These are phyloP conservation scores for Clarias laeviceps DNA, from an alignment of 2,797 vertebrate genomes.

Conservation along the genomic window DNA sequence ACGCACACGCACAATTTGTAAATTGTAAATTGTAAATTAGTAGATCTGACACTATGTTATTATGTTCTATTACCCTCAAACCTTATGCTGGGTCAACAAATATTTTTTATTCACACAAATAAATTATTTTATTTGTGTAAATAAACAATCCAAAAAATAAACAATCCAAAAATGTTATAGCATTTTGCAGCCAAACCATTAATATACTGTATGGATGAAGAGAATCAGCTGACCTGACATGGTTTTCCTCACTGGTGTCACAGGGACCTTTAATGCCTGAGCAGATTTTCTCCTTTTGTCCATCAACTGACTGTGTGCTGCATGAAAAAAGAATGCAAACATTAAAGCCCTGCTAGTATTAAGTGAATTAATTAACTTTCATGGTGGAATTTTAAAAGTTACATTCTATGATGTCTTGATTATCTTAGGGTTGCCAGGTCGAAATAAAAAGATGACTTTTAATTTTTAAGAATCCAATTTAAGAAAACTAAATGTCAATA, in stretches of 20 bases:
- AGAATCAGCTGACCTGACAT: neutral
- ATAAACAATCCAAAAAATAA: too few relatives aligned
- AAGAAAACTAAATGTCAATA: neutral
- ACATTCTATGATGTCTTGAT: neutral
- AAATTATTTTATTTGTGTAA: too few relatives aligned
- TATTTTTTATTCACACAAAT: too few relatives aligned
- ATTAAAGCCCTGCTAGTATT: neutral
- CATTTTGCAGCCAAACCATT: neutral
- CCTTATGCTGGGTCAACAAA: too few relatives aligned
- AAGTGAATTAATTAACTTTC: neutral
- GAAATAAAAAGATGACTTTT: neutral
- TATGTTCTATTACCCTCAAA: too few relatives aligned
- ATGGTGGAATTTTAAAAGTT: neutral
- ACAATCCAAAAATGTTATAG: neutral
- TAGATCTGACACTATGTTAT: too few relatives aligned
- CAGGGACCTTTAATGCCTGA: neutral
- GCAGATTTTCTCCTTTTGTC: neutral
- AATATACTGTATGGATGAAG: neutral
- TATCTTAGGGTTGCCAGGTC: neutral
- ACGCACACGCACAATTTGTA: too few relatives aligned
- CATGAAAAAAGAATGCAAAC: neutral
- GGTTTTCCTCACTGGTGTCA: neutral
- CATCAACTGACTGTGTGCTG: neutral
- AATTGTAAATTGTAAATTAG: too few relatives aligned
- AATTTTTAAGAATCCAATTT: neutral